Percentiles rank a stretch among this genome's conserved stretches.
Evolutionary conservation across 2,888 invertebrate species (phyloP).

Genomic region (Sphinx pinastri): DNA sequence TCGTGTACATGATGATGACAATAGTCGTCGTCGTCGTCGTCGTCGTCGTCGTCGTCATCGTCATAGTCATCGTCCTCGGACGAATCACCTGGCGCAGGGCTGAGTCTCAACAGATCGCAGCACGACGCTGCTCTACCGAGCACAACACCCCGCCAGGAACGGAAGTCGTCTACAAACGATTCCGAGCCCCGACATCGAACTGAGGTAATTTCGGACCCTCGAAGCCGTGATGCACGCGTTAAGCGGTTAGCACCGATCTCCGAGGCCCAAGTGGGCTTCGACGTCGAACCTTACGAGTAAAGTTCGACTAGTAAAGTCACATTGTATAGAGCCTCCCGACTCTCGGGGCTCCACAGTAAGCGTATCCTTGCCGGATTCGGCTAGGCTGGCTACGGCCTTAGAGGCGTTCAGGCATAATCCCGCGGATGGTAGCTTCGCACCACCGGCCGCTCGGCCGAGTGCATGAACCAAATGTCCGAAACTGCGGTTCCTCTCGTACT

Average conservation of each 20-base stretch:
- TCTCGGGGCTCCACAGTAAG: conserved; percentile 51
- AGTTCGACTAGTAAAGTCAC: conserved; percentile 62
- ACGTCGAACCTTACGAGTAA: conserved; percentile 56
- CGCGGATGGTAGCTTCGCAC: conserved; percentile 84
- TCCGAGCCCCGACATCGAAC: conserved; percentile 82
- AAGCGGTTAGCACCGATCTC: conserved; percentile 45
- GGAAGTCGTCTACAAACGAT: conserved; percentile 86
- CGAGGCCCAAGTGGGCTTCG: not conserved
- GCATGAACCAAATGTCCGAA: too few species aligned
- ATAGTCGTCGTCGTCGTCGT: too few species aligned
- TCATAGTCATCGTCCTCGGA: conserved; percentile 47
- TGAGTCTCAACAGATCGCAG: too few species aligned
- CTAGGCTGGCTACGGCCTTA: conserved; percentile 80
- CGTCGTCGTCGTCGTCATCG: too few species aligned
- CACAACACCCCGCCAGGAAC: conserved; percentile 82
- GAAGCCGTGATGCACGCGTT: conserved; percentile 51
- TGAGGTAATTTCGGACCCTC: conserved; percentile 49
- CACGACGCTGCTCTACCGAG: too few species aligned
- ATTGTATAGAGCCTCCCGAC: conserved; percentile 76
- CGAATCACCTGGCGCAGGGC: conserved; percentile 60
- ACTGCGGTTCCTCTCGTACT: too few species aligned
- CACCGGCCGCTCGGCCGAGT: too few species aligned
- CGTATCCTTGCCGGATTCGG: conserved; percentile 60
- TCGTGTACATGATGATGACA: too few species aligned
- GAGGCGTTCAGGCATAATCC: conserved; percentile 81